phyloP scores from a whole-genome alignment of 2,113 vertebrate species.

The Chrysemys picta region DNA sequence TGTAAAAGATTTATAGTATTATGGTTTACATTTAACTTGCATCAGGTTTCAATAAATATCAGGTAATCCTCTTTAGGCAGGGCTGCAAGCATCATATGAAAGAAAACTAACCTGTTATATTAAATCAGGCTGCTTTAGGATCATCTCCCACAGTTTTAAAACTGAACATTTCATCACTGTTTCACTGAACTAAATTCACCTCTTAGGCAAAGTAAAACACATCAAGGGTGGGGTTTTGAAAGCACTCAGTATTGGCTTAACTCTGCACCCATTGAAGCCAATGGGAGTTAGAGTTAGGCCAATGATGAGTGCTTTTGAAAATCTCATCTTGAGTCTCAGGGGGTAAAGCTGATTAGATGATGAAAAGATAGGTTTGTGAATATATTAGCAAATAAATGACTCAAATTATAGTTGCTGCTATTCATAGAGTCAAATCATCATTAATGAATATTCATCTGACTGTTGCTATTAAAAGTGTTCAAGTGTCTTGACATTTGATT shows the following conservation, averaged over 20 bases:
- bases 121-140: not conserved
- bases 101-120: not conserved
- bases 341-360: constrained; percentile 3
- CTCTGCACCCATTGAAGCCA: not conserved
- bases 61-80: not conserved
- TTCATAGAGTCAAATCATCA: constrained; percentile 18
- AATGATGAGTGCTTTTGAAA: not conserved
- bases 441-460: not conserved
- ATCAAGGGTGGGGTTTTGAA: not conserved
- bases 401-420: not conserved
- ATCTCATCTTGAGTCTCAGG: not conserved
- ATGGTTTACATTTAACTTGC: not conserved
- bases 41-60: not conserved
- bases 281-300: not conserved
- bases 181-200: not conserved
- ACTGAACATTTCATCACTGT: not conserved
- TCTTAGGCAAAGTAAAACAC: not conserved
- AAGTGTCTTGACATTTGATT: not conserved
- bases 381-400: not conserved
- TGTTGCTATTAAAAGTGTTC: not conserved
- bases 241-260: not conserved
- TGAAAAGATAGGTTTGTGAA: not conserved
- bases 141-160: not conserved
- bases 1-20: not conserved
- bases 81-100: not conserved